phyloP scores from a whole-genome alignment of 2,113 vertebrate species.

The Cottus gobio region DNA sequence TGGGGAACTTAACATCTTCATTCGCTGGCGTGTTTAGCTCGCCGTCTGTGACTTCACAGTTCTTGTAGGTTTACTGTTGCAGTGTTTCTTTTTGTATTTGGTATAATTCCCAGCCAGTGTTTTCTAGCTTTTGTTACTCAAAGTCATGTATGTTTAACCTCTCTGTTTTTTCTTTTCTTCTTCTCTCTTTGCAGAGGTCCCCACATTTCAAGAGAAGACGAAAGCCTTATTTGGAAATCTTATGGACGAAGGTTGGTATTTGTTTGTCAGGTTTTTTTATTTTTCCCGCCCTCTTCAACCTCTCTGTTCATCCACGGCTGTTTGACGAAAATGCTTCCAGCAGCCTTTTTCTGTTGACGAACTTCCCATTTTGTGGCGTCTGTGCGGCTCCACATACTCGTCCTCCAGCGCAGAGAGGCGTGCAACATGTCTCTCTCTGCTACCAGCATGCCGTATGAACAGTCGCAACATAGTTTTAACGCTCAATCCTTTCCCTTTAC shows the following conservation, averaged over 20 bases:
- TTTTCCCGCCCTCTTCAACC: too few species aligned
- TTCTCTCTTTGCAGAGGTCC: slow-evolving; percentile 79
- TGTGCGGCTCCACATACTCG: background rate
- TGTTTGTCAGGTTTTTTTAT: background rate
- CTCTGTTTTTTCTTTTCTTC: background rate
- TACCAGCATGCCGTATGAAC: background rate
- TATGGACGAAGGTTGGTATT: slow-evolving; percentile 87
- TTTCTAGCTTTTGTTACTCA: background rate
- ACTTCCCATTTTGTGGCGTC: background rate
- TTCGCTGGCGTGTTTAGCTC: background rate
- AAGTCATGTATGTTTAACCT: slow-evolving; percentile 13
- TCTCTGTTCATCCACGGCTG: background rate
- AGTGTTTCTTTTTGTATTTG: background rate
- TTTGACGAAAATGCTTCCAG: background rate
- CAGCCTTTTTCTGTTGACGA: background rate
- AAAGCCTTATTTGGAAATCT: slow-evolving; percentile 85
- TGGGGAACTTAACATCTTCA: background rate
- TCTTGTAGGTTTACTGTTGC: background rate
- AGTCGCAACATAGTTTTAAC: background rate
- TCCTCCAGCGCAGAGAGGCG: background rate
- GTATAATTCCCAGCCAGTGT: background rate
- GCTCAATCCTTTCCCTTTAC: background rate
- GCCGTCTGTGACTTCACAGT: background rate
- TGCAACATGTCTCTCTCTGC: background rate
- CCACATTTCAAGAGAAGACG: slow-evolving; percentile 85